phyloP scores from a whole-genome alignment of 2,797 vertebrate species.

The Anguilla obscura region DNA sequence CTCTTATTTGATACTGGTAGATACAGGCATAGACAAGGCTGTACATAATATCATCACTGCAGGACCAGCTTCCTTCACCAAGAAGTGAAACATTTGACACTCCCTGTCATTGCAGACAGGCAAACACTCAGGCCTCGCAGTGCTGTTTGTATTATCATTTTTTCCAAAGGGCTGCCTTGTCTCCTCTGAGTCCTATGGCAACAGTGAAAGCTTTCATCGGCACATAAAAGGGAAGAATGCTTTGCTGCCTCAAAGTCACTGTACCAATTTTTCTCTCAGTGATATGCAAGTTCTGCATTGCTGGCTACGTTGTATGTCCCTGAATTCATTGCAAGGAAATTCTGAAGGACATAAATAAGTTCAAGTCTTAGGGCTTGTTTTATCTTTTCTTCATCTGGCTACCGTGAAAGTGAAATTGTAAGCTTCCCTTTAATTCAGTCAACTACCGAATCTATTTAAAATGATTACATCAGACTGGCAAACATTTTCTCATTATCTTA shows the following conservation, averaged over 20 bases:
- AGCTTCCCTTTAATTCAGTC: neutral
- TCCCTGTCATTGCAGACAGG: slow-evolving; percentile 33
- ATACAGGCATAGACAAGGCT: neutral
- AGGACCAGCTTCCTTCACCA: neutral
- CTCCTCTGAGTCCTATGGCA: slow-evolving; percentile 49
- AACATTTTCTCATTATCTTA: neutral
- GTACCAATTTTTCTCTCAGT: slow-evolving; percentile 60
- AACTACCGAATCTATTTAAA: neutral
- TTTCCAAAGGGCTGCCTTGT: slow-evolving; percentile 40
- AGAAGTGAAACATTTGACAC: slow-evolving; percentile 37
- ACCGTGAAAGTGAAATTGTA: neutral
- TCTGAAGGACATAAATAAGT: neutral
- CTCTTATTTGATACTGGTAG: neutral
- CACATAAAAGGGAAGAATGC: slow-evolving; percentile 45
- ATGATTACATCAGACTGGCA: neutral
- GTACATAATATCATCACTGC: neutral
- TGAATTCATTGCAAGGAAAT: neutral
- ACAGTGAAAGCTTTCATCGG: slow-evolving; percentile 62
- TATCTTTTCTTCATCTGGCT: neutral
- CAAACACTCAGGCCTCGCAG: slow-evolving; percentile 47
- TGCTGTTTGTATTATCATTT: slow-evolving; percentile 55
- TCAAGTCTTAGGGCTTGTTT: neutral
- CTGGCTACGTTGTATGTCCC: neutral
- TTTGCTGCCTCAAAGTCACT: slow-evolving; percentile 54
- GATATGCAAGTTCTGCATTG: slow-evolving; percentile 41